Percentiles rank a stretch among this genome's conserved stretches.
These are phyloP conservation scores for Cosmopolites sordidus DNA, from an alignment of 2,888 invertebrate species.

Conservation along the genomic window DNA sequence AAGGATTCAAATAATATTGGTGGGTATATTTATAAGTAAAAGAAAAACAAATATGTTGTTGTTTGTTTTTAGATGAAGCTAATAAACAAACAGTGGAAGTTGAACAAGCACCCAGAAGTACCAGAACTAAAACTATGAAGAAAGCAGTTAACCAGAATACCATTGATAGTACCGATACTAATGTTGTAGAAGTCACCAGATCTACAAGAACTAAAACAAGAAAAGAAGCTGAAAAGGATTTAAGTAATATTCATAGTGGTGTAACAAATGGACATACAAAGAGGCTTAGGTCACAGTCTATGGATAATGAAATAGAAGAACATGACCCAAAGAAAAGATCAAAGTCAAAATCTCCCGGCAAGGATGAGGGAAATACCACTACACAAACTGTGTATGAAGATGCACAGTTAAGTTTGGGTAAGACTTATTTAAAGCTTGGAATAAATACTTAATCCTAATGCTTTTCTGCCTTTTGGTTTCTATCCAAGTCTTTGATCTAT, in stretches of 20 bases:
- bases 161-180: no score
- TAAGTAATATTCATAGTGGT: background rate
- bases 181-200: background rate
- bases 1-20: no score
- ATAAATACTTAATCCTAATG: no score
- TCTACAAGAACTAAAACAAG: slow-evolving; percentile 2
- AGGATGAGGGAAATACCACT: slow-evolving; percentile 23
- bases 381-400: slow-evolving; percentile 48
- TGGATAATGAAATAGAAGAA: slow-evolving; percentile 2
- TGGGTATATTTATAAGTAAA: no score
- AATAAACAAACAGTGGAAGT: background rate
- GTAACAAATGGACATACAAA: slow-evolving; percentile 1
- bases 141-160: background rate
- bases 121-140: slow-evolving; percentile 7
- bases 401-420: slow-evolving; percentile 38
- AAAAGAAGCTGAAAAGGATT: background rate
- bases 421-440: no score
- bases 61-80: no score
- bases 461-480: no score
- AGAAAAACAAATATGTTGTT: no score
- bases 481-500: no score
- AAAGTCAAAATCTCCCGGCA: slow-evolving; percentile 22
- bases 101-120: slow-evolving; percentile 9
- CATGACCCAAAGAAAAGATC: slow-evolving; percentile 27
- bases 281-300: slow-evolving; percentile 4